Percentiles rank a stretch among this genome's conserved stretches.
Conservation (phyloP, 2,113 vertebrate genomes). For the Ciconia boyciana region DNA sequence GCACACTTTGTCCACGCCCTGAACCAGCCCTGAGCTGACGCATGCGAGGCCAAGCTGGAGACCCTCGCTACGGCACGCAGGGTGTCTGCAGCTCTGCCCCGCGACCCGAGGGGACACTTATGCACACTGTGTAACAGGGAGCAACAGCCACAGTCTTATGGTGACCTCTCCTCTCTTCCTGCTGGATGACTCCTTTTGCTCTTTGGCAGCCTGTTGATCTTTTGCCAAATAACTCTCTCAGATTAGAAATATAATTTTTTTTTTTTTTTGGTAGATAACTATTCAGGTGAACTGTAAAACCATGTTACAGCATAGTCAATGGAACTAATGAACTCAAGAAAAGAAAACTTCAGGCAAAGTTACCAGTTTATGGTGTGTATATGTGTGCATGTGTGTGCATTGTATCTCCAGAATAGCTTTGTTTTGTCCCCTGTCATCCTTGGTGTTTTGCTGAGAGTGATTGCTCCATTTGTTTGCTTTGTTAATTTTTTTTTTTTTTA, state of each 20-base stretch:
- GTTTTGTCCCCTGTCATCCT: background rate
- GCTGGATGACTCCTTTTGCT: background rate
- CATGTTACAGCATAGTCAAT: background rate
- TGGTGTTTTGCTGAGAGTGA: background rate
- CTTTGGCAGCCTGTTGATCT: background rate
- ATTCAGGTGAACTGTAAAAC: background rate
- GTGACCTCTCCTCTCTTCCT: background rate
- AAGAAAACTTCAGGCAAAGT: background rate
- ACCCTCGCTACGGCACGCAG: fast-evolving
- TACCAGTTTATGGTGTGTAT: background rate
- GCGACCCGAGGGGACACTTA: fast-evolving
- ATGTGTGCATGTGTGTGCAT: fast-evolving
- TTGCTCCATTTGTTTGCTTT: background rate
- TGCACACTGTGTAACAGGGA: background rate
- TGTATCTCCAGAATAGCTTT: background rate
- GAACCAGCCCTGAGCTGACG: background rate
- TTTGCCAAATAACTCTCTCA: background rate
- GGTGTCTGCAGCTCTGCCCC: background rate
- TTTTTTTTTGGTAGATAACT: background rate
- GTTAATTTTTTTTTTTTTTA: background rate
- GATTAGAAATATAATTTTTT: background rate
- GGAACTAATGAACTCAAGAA: background rate
- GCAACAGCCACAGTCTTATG: background rate
- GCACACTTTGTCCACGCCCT: background rate
- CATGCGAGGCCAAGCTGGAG: background rate